phyloP scores from a whole-genome alignment of 1,140 invertebrate species.

The Penaeus indicus region DNA sequence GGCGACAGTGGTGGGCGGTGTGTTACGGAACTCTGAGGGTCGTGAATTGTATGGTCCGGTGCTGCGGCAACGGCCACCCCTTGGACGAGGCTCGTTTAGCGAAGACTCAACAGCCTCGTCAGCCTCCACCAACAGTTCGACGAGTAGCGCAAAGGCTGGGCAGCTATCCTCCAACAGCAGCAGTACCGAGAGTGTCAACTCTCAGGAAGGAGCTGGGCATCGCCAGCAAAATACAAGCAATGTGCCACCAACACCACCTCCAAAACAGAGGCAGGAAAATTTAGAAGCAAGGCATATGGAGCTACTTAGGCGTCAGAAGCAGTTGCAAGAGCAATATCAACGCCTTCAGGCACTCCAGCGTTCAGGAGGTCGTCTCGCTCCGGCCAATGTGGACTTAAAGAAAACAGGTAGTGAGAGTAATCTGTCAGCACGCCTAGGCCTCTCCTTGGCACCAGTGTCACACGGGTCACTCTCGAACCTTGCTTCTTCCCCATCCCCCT shows the following conservation, averaged over 20 bases:
- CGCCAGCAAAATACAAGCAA: constrained; percentile 25
- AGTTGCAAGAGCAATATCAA: constrained; percentile 70
- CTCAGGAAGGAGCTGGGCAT: constrained; percentile 66
- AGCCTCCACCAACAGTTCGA: constrained; percentile 61
- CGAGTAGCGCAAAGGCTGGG: constrained; percentile 56
- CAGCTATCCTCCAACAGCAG: constrained; percentile 67
- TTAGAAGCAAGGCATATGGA: constrained; percentile 69
- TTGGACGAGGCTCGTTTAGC: constrained; percentile 63
- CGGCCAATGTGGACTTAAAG: constrained; percentile 59
- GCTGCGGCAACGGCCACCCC: constrained; percentile 61
- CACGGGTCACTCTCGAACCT: constrained; percentile 58
- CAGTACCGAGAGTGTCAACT: constrained; percentile 69
- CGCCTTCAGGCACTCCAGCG: constrained; percentile 69
- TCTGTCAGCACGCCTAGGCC: constrained; percentile 42
- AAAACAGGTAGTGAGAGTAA: constrained; percentile 60
- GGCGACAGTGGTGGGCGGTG: constrained; percentile 47
- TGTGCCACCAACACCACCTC: constrained; percentile 46
- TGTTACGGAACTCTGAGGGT: constrained; percentile 61
- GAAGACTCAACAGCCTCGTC: constrained; percentile 66
- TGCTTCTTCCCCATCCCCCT: constrained; percentile 26
- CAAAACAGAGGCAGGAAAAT: constrained; percentile 68
- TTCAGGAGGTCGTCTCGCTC: constrained; percentile 56
- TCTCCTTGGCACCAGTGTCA: constrained; percentile 49
- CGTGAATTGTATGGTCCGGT: constrained; percentile 61
- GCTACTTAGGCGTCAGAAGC: constrained; percentile 69